phyloP scores from a whole-genome alignment of 2,888 invertebrate genomes.

The Eupelmus urozonus region DNA sequence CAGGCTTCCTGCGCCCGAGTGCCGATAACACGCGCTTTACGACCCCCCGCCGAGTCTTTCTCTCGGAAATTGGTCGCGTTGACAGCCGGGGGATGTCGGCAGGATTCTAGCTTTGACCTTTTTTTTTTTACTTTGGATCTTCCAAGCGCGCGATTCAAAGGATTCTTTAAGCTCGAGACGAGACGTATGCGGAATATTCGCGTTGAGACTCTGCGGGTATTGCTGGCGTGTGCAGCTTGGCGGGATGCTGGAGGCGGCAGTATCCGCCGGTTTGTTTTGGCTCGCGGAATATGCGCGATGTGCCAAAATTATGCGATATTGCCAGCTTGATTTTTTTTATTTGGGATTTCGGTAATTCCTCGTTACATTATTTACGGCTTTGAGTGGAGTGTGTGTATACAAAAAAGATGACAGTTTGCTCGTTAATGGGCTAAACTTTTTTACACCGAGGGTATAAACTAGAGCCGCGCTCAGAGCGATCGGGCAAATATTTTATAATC shows the following conservation, averaged over 20 bases:
- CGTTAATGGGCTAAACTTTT: too few species aligned
- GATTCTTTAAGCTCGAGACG: constrained; percentile 30
- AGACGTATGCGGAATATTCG: constrained; percentile 30
- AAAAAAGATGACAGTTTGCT: too few species aligned
- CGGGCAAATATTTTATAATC: too few species aligned
- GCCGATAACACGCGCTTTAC: constrained; percentile 14
- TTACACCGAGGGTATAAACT: too few species aligned
- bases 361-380: neutral
- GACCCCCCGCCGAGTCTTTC: neutral
- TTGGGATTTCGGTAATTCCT: neutral
- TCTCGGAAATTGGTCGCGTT: constrained; percentile 20
- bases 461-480: too few species aligned
- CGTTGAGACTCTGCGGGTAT: constrained; percentile 26
- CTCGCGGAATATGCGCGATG: too few species aligned
- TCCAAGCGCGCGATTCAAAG: too few species aligned
- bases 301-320: too few species aligned
- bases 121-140: neutral
- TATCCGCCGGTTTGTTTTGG: neutral
- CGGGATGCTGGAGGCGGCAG: neutral
- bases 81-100: neutral
- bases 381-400: too few species aligned
- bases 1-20: neutral
- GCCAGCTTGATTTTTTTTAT: too few species aligned
- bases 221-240: neutral
- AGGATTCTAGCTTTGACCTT: neutral